Base-by-base conservation (phyloP, 1,140 invertebrate species). In the Rhizoglyphus robini region DNA sequence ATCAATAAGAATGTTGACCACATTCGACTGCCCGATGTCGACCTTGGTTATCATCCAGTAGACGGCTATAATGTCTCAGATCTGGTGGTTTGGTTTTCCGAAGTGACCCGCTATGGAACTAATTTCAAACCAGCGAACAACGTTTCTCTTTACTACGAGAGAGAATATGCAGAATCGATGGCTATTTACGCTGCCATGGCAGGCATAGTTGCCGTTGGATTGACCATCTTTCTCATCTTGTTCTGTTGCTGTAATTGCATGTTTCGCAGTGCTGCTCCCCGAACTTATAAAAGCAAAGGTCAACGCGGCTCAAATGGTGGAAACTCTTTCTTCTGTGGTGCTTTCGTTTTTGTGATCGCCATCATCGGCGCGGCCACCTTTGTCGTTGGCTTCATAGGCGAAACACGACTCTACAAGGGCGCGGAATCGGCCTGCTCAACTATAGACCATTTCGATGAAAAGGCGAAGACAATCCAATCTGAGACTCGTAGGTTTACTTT, bases 231-330 rank as follows among this genome's bases (percentile, higher is more conserved):
- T 29, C 58, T 60, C 2, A 23, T 60, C 1, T 1, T 32, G 1
- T 60, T 60, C 15, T 60, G 58, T 46, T 60, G 3, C 36, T 60
- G 58, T 46, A 60, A 3, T 60, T 60, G 58, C 29, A 23, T 60
- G 11, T 60, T 60, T 46, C 58, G 58, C 31, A 46, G 15, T 60
- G 15, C 58, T 11, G 15, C 58, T 11, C 15, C 2, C 13, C 15
- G 27, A 32, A 60, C 2, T 2, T 29, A 60, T 34, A 41, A 60
- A 3, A n/a, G 13, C 3, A 1, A 30, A 34, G 13, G 29, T 51
- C n/a, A 60, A 32, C 32, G 58, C 25, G n/a, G n/a, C n/a, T n/a
- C n/a, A n/a, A n/a, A n/a, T n/a, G 13, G 29, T 34, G 27, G 57
- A 8, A 11, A 32, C 15, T 11, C 11, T 38, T 29, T 4, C 29